Evolutionary conservation across 2,797 vertebrate species (phyloP).

Genomic region (Clarias platycephalus): DNA sequence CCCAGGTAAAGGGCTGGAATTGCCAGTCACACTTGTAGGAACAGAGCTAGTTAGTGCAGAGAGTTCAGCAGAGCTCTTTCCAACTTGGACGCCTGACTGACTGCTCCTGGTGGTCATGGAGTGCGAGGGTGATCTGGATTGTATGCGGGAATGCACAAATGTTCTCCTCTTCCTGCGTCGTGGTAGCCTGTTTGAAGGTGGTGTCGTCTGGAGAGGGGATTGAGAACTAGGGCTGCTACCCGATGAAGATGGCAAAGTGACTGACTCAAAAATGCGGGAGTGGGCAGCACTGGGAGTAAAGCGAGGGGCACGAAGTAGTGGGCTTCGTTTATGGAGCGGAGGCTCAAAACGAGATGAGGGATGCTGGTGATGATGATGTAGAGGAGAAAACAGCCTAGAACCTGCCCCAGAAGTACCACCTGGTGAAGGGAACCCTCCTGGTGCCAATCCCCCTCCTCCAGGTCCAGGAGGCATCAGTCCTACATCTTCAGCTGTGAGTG

Average conservation of each 20-base stretch:
- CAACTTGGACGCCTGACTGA: conserved; percentile 67
- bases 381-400: conserved; percentile 84
- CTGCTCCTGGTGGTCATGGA: conserved; percentile 95
- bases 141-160: conserved; percentile 73
- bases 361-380: conserved; percentile 79
- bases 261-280: conserved; percentile 95
- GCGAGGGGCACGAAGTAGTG: conserved; percentile 89
- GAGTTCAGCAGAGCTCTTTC: conserved; percentile 74
- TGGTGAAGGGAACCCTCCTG: conserved; percentile 78
- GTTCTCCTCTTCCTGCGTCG: conserved; percentile 74
- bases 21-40: conserved; percentile 75
- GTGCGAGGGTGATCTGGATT: conserved; percentile 92
- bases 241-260: conserved; percentile 83
- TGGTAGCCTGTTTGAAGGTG: conserved; percentile 66
- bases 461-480: conserved; percentile 81
- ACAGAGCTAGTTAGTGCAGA: conserved; percentile 80
- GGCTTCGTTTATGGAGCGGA: conserved; percentile 88
- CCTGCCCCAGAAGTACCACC: conserved; percentile 67
- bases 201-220: conserved; percentile 77
- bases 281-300: conserved; percentile 98
- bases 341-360: conserved; percentile 81
- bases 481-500: conserved; percentile 92
- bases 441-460: conserved; percentile 65
- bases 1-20: conserved; percentile 85
- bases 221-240: conserved; percentile 81